Evolutionary conservation across 2,113 vertebrate species (phyloP).

Genomic region (Bubo blakistoni): DNA sequence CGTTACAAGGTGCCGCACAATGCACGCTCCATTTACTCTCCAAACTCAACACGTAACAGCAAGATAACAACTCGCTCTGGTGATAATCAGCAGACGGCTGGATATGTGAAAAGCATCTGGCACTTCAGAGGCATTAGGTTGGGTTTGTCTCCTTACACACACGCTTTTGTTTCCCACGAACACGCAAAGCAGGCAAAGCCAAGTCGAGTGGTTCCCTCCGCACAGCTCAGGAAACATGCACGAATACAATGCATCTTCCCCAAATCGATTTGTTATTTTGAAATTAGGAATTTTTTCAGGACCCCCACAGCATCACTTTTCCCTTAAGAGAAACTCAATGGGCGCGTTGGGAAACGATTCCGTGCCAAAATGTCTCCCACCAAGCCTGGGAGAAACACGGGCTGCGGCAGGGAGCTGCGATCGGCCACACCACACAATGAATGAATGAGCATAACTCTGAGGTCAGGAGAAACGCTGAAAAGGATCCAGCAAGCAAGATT

Average conservation of each 20-base stretch:
- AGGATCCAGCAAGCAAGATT: not conserved
- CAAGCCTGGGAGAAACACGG: not conserved
- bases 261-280: not conserved
- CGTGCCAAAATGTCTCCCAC: not conserved
- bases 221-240: not conserved
- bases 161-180: not conserved
- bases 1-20: rapidly evolving
- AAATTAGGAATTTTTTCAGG: not conserved
- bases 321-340: not conserved
- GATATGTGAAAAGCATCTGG: not conserved
- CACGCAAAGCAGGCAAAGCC: not conserved
- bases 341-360: rapidly evolving
- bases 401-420: not conserved
- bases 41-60: not conserved
- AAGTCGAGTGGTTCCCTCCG: not conserved
- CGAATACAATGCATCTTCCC: not conserved
- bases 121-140: not conserved
- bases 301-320: not conserved
- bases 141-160: not conserved
- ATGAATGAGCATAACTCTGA: not conserved
- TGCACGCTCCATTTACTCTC: not conserved
- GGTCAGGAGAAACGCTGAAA: not conserved
- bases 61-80: not conserved
- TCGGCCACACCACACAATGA: not conserved
- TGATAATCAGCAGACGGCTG: not conserved